Percentiles rank a stretch among this genome's conserved stretches.
Evolutionary conservation across 2,797 vertebrate species (phyloP).

Genomic region (Glyptemys insculpta): DNA sequence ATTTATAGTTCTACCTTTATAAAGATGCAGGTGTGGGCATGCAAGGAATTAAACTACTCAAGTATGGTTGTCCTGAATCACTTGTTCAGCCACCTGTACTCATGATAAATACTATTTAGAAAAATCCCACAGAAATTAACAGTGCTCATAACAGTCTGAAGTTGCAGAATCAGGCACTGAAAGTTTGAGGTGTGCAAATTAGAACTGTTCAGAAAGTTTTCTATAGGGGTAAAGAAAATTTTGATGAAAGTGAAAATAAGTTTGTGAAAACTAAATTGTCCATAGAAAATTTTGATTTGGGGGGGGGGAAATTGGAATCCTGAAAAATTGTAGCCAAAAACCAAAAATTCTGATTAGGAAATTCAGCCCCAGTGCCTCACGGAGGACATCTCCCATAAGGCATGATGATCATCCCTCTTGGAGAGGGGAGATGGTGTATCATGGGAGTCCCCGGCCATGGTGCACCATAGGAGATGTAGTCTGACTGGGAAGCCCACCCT

Average conservation of each 20-base stretch:
- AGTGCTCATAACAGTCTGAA: conserved; percentile 4
- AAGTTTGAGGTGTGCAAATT: conserved; percentile 1
- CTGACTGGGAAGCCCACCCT: background rate
- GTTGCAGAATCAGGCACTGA: conserved; percentile 24
- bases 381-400: background rate
- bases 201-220: conserved; percentile 55
- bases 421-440: accelerated
- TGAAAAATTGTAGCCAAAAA: background rate
- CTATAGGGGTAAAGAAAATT: background rate
- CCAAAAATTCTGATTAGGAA: background rate
- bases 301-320: background rate
- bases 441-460: no score
- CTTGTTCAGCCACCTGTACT: conserved; percentile 59
- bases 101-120: conserved; percentile 34
- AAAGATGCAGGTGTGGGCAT: conserved; percentile 58
- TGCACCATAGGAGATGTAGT: background rate
- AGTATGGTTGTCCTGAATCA: conserved; percentile 55
- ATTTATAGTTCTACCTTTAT: conserved; percentile 38
- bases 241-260: background rate
- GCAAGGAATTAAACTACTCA: conserved; percentile 56
- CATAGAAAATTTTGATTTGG: background rate
- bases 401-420: background rate
- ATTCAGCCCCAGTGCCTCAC: background rate
- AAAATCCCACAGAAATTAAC: conserved; percentile 44
- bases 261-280: background rate